Base-by-base conservation (phyloP, 2,113 vertebrate genomes). In the Strix aluco region DNA sequence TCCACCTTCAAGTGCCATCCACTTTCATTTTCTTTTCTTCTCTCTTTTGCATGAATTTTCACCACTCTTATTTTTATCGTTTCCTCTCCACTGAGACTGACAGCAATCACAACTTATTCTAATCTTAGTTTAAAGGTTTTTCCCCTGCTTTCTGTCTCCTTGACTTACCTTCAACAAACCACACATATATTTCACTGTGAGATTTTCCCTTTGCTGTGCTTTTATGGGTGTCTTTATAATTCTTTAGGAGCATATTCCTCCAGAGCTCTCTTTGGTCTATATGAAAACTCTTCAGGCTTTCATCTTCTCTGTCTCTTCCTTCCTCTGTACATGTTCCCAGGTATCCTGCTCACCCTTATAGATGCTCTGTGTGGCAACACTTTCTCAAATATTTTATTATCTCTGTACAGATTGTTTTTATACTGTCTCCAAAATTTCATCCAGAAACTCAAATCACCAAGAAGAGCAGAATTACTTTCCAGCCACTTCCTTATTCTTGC, bases 271-370 rank as follows among this genome's bases (percentile, higher is more conserved):
- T 95, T 88, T 94, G 77, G 77, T 94, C 77, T 86, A 15, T 59
- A 83, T 71, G 66, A 94, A 94, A 91, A 86, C 55, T 92, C 72
- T 84, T 91, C 57, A 79, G 51, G n/a, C 77, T 97, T 97, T 92
- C 55, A 87, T 95, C 59, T 96, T 62, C 20, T 70, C 72, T 65
- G 21, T 57, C 30, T 91, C 15, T 32, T 92, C 75, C 72, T 83
- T 81, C 38, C 51, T 81, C 65, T 78, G 52, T 78, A 40, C n/a
- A 6, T 0, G 5, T 46, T 84, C 57, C 77, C 59, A 63, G 42
- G 9, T 92, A 63, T 63, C 77, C 86, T 78, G 65, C 42, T 91
- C 69, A 84, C 59, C 72, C 89, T 80, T 94, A 20, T 14, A 86
- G 59, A 91, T 90, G 62, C 69, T 91, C 80, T 79, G 42, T 23